Conservation (phyloP, 2,797 vertebrate genomes). For the Argentina silus region DNA sequence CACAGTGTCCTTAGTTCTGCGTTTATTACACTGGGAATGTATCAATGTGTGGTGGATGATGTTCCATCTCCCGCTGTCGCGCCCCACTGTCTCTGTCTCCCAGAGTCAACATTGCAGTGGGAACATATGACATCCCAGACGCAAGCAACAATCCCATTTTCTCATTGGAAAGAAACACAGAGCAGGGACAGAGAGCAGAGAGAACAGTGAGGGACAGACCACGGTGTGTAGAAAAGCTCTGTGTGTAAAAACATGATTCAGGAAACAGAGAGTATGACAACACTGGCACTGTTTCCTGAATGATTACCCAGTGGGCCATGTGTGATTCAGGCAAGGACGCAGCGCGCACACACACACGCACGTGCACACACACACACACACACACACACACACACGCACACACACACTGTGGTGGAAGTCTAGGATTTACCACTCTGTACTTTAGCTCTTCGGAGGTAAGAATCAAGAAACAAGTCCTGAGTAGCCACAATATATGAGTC, state of each 20-base stretch:
- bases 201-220: background rate
- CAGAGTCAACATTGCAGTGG: background rate
- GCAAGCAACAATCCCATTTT: conserved; percentile 18
- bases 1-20: background rate
- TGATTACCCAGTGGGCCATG: conserved; percentile 58
- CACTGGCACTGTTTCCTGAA: conserved; percentile 69
- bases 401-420: conserved; percentile 21
- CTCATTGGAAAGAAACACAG: conserved; percentile 19
- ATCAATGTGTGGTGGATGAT: background rate
- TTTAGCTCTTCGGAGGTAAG: no score
- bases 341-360: background rate
- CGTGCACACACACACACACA: conserved; percentile 4
- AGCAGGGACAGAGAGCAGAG: background rate
- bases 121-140: conserved; percentile 2
- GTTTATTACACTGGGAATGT: background rate
- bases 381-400: background rate
- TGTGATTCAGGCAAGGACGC: conserved; percentile 33
- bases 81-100: background rate
- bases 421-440: no score
- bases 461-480: no score
- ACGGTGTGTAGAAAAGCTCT: conserved; percentile 13
- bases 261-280: conserved; percentile 68
- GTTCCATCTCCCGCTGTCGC: background rate
- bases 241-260: conserved; percentile 42
- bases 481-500: no score